Evolutionary conservation across 23 tunicate genomes (phyloP).

Genomic region (Trididemnum nubilum): DNA sequence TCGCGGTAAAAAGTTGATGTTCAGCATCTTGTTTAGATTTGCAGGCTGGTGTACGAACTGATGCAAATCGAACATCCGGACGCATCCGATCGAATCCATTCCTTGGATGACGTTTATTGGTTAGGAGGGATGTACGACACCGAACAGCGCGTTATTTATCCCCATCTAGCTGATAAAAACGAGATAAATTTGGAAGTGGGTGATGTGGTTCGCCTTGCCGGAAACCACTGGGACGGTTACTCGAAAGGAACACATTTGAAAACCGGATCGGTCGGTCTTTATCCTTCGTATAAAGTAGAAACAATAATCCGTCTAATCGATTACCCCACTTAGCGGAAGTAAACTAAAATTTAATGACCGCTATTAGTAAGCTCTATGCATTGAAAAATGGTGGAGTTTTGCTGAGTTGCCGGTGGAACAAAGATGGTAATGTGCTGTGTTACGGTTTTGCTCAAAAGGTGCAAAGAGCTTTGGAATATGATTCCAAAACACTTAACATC

Average conservation of each 20-base stretch:
- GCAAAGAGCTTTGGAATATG: too few relatives aligned
- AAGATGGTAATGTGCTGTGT: too few relatives aligned
- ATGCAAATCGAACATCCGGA: conserved; percentile 86
- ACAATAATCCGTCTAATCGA: conserved; percentile 34
- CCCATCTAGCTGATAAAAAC: conserved; percentile 22
- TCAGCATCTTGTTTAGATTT: conserved; percentile 60
- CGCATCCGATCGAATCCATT: conserved; percentile 52
- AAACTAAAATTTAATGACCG: too few relatives aligned
- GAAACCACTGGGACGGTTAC: conserved; percentile 93
- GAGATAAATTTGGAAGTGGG: conserved; percentile 62
- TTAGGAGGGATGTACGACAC: conserved; percentile 71
- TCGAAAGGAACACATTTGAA: conserved; percentile 62
- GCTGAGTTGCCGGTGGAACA: too few relatives aligned
- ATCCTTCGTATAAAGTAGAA: conserved; percentile 77
- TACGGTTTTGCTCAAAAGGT: too few relatives aligned
- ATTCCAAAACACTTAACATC: too few relatives aligned
- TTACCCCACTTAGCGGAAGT: conserved; percentile 77
- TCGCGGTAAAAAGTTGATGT: too few relatives aligned
- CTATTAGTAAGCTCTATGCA: too few relatives aligned
- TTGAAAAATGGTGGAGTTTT: too few relatives aligned
- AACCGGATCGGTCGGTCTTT: conserved; percentile 55
- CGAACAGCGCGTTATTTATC: conserved; percentile 48
- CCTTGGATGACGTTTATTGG: conserved; percentile 84
- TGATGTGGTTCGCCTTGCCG: conserved; percentile 63
- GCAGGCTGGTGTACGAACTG: conserved; percentile 79